A percentile compares a stretch with the other conserved stretches of the same genome.
phyloP scores from a whole-genome alignment of 2,888 invertebrate genomes.

The Strigamia crassipes region DNA sequence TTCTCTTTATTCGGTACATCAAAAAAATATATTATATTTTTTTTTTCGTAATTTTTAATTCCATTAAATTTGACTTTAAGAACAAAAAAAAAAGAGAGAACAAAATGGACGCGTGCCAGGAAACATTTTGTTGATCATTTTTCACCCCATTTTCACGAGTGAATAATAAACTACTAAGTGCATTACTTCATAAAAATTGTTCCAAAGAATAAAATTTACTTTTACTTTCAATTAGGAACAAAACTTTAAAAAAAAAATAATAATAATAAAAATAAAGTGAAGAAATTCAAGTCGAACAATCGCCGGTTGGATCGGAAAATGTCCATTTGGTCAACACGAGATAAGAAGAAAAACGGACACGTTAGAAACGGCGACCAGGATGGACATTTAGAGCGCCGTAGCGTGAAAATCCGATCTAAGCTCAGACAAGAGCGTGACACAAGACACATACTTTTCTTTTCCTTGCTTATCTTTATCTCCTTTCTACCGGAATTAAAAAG shows the following conservation, averaged over 20 bases:
- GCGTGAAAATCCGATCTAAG: slow-evolving; percentile 40
- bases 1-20: no score
- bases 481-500: slow-evolving; percentile 12
- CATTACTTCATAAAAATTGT: slow-evolving; percentile 25
- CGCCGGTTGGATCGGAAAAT: neutral
- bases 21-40: neutral
- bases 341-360: slow-evolving; percentile 3
- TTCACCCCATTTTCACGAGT: slow-evolving; percentile 34
- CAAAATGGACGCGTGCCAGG: slow-evolving; percentile 20
- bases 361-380: slow-evolving; percentile 22
- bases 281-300: slow-evolving; percentile 19
- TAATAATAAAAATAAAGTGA: neutral
- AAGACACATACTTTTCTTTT: slow-evolving; percentile 19
- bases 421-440: slow-evolving; percentile 38
- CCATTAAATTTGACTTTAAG: neutral
- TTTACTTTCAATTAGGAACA: neutral
- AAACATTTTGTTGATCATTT: slow-evolving; percentile 35
- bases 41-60: neutral
- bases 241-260: neutral
- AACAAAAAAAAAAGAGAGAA: neutral
- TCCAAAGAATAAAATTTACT: slow-evolving; percentile 14
- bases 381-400: slow-evolving; percentile 32
- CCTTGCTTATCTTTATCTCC: slow-evolving; percentile 4
- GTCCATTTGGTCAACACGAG: slow-evolving; percentile 38
- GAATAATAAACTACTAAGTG: slow-evolving; percentile 37